Conservation (phyloP, 2,113 vertebrate genomes). For the Dryoscopus gambensis region DNA sequence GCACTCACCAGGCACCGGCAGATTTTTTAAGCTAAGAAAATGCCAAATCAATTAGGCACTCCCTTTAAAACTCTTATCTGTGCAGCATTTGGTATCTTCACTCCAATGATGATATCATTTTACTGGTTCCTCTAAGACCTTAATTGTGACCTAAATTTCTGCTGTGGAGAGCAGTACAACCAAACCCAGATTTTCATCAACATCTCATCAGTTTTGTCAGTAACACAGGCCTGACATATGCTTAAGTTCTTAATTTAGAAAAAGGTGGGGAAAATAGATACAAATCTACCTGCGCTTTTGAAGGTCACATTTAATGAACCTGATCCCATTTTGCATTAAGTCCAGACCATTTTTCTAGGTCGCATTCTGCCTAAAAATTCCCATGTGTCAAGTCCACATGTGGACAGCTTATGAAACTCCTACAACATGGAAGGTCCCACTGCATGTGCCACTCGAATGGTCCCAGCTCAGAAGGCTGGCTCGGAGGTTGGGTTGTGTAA, state of each 20-base stretch:
- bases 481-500: not conserved
- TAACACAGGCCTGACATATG: not conserved
- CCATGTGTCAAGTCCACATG: accelerated
- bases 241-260: not conserved
- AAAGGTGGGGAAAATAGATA: not conserved
- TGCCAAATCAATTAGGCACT: not conserved
- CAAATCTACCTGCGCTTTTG: not conserved
- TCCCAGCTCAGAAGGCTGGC: not conserved
- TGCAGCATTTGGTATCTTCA: not conserved
- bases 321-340: not conserved
- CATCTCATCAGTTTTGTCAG: not conserved
- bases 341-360: not conserved
- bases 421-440: not conserved
- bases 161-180: not conserved
- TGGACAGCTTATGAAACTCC: not conserved
- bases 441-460: accelerated
- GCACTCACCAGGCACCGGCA: not conserved
- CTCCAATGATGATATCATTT: not conserved
- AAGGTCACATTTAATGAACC: not conserved
- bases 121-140: not conserved
- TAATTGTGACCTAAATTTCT: not conserved
- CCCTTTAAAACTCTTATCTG: not conserved
- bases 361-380: not conserved
- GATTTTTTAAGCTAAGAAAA: not conserved
- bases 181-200: not conserved